Evolutionary conservation across 2,888 invertebrate species (phyloP), one percentile per base, ranked within the genome.

Genomic region (Enoplolaimus lenunculus): DNA sequence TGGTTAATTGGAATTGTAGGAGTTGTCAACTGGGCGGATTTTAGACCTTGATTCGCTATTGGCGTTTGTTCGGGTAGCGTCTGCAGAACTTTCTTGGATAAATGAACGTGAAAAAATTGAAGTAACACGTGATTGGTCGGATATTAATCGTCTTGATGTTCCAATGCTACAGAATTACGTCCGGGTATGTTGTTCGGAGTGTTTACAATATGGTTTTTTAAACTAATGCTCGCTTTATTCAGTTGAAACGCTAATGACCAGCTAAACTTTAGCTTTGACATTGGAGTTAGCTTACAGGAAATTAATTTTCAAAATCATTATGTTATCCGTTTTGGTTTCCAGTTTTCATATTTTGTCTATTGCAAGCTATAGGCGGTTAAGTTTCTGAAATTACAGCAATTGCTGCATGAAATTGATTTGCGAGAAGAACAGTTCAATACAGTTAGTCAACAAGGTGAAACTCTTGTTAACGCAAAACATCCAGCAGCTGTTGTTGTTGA

Each of bases 61-160:
- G 88, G 84, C 83, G 64, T 83, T 70, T 67, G 59, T 70, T 31
- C 68, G 67, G 16, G 70, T 67, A n/a, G 70, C 70, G 28, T 33
- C 33, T 3, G 89, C 89, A 59, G 94, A 95, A 82, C 85, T 95
- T 74, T 89, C 91, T 80, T 95, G 94, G 94, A 86, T 95, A 70
- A 93, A 90, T 79, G 91, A 93, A 81, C 91, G 91, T 80, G 94
- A 95, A 79, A 93, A 94, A 79, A 87, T 88, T 59, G 94, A 95
- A 82, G 86, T 93, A 59, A 88, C 90, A n/a, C 86, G 94, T 57
- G 94, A 95, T 84, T 95, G 94, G 94, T 91, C 92, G 68, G 91
- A 68, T 59, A 30, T 69, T 21, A 33, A 28, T 34, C 67, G 31
- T 13, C 30, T 69, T 2, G 70, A 70, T 2, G 30, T 70, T 2